These are phyloP conservation scores for Oreotrochilus melanogaster DNA, from an alignment of 2,113 vertebrate genomes.

Conservation along the genomic window DNA sequence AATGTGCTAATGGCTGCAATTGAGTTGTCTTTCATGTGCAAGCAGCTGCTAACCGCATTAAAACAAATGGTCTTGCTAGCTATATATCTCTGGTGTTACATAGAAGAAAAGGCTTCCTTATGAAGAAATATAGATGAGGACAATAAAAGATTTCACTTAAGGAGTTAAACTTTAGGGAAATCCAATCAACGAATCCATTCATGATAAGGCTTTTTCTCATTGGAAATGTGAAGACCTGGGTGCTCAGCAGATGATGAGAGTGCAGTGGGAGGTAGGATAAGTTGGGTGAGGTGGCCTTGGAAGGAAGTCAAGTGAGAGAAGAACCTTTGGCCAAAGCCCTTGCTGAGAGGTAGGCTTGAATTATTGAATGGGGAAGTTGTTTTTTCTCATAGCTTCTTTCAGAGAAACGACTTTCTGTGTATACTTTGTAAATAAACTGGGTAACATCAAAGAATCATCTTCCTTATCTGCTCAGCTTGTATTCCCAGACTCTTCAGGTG, in stretches of 20 bases:
- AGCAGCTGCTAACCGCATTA: conserved; percentile 44
- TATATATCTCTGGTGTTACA: background rate
- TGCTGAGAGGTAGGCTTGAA: background rate
- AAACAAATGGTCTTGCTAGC: conserved; percentile 3
- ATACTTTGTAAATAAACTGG: background rate
- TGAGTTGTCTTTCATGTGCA: conserved; percentile 43
- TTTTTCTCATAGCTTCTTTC: background rate
- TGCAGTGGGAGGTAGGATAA: background rate
- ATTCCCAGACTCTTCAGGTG: background rate
- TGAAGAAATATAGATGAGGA: background rate
- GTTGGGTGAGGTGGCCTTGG: background rate
- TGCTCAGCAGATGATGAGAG: background rate
- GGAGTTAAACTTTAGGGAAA: background rate
- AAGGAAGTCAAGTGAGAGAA: background rate
- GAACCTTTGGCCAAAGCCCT: background rate
- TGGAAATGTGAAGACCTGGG: background rate
- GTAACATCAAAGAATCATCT: background rate
- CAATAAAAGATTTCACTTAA: background rate
- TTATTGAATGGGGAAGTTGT: background rate
- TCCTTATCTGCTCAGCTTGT: background rate
- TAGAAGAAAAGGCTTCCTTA: background rate
- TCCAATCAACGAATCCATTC: background rate
- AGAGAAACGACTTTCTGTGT: background rate
- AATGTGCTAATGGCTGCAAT: conserved; percentile 47
- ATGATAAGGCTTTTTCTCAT: background rate